Percentiles rank a stretch among this genome's conserved stretches.
Evolutionary conservation across 1,140 invertebrate species (phyloP).

Genomic region (Drosophila bocki): DNA sequence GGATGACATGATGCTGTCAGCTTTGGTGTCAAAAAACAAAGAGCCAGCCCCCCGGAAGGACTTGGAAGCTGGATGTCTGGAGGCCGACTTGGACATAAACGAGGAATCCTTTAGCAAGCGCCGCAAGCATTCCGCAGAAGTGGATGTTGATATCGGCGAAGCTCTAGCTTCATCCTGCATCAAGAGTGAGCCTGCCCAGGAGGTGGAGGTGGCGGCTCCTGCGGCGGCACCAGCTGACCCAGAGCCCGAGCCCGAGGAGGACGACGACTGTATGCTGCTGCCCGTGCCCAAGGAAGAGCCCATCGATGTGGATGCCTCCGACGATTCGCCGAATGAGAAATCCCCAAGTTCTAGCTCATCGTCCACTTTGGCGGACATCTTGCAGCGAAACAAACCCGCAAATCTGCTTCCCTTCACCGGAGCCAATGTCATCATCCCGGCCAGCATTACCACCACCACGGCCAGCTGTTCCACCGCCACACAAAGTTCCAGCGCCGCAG

Average conservation of each 20-base stretch:
- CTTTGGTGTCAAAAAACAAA: conserved; percentile 55
- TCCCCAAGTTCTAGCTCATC: conserved; percentile 22
- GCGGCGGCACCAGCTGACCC: conserved; percentile 6
- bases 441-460: conserved; percentile 56
- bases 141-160: conserved; percentile 85
- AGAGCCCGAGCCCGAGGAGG: conserved; percentile 45
- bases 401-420: conserved; percentile 61
- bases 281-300: conserved; percentile 78
- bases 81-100: conserved; percentile 46
- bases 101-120: conserved; percentile 68
- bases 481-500: conserved; percentile 5
- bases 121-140: conserved; percentile 47
- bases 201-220: conserved; percentile 23
- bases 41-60: conserved; percentile 37
- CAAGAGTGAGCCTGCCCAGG: conserved; percentile 62
- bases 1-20: conserved; percentile 70
- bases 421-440: conserved; percentile 68
- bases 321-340: conserved; percentile 51
- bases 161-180: conserved; percentile 59
- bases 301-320: conserved; percentile 80
- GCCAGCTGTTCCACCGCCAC: conserved; percentile 26
- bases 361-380: conserved; percentile 66
- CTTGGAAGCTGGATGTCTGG: conserved; percentile 45
- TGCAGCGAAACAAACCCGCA: conserved; percentile 55
- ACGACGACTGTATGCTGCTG: conserved; percentile 74